Conservation (phyloP, 2,113 vertebrate genomes). For the Podarcis cretensis region DNA sequence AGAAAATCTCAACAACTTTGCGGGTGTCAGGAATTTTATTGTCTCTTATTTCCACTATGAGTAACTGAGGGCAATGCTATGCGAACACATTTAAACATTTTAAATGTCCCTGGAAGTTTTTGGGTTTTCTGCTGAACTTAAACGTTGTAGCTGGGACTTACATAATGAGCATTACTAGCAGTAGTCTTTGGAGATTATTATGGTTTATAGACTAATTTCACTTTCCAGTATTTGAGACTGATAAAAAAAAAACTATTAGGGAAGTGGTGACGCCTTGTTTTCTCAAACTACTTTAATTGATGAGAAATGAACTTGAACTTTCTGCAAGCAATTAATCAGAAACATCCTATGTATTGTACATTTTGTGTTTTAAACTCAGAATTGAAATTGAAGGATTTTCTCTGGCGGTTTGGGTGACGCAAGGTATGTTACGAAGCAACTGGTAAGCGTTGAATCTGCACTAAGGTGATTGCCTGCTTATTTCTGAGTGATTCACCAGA, state of each 20-base stretch:
- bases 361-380: not conserved
- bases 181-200: constrained; percentile 41
- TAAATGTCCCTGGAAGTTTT: constrained; percentile 7
- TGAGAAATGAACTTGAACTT: constrained; percentile 12
- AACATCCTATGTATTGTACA: not conserved
- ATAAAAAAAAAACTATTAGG: constrained; percentile 33
- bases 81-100: constrained; percentile 33
- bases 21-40: not conserved
- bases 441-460: not conserved
- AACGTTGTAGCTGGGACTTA: constrained; percentile 3
- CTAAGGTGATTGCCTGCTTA: not conserved
- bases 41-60: not conserved
- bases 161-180: constrained; percentile 45
- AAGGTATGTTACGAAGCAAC: not conserved
- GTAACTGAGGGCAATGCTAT: not conserved
- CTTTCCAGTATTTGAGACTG: constrained; percentile 45
- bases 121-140: constrained; percentile 10
- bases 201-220: constrained; percentile 51
- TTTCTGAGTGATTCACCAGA: not conserved
- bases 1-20: too few relatives aligned
- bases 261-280: constrained; percentile 30
- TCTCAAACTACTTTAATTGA: constrained; percentile 43
- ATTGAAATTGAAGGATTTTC: not conserved
- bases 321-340: not conserved
- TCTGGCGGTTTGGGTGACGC: not conserved